Conservation (phyloP, 2,888 invertebrate species). For the Cordilura impudica region DNA sequence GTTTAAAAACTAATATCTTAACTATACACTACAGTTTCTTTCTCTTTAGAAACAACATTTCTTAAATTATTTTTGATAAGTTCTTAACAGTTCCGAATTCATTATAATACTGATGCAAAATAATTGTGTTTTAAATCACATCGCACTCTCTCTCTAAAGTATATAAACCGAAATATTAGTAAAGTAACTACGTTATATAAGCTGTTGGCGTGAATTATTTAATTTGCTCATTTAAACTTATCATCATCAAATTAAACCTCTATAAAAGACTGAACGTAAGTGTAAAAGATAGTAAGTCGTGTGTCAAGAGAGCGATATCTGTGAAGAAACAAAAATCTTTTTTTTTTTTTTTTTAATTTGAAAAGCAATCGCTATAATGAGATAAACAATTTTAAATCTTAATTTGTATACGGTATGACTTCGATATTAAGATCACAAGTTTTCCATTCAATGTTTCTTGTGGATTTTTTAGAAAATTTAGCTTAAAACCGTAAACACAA, state of each 20-base stretch:
- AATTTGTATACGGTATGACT: not conserved
- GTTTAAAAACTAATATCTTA: not conserved
- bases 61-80: not conserved
- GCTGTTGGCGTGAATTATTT: slow-evolving; percentile 30
- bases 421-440: too few relatives aligned
- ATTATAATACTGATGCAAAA: slow-evolving; percentile 54
- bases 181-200: slow-evolving; percentile 22
- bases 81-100: slow-evolving; percentile 53
- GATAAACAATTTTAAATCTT: slow-evolving; percentile 9
- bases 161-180: slow-evolving; percentile 10
- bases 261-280: not conserved
- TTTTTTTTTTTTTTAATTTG: too few relatives aligned
- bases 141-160: slow-evolving; percentile 1
- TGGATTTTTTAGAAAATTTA: too few relatives aligned
- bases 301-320: not conserved
- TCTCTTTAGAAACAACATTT: not conserved
- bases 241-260: slow-evolving; percentile 31
- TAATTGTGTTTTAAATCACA: slow-evolving; percentile 22
- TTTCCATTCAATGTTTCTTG: too few relatives aligned
- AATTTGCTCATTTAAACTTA: not conserved
- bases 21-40: not conserved
- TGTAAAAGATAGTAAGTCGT: not conserved
- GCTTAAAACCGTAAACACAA: too few relatives aligned
- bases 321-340: not conserved
- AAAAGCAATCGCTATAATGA: slow-evolving; percentile 6